These are phyloP conservation scores for Dynastes grantii DNA, from an alignment of 2,888 invertebrate species.

Conservation along the genomic window DNA sequence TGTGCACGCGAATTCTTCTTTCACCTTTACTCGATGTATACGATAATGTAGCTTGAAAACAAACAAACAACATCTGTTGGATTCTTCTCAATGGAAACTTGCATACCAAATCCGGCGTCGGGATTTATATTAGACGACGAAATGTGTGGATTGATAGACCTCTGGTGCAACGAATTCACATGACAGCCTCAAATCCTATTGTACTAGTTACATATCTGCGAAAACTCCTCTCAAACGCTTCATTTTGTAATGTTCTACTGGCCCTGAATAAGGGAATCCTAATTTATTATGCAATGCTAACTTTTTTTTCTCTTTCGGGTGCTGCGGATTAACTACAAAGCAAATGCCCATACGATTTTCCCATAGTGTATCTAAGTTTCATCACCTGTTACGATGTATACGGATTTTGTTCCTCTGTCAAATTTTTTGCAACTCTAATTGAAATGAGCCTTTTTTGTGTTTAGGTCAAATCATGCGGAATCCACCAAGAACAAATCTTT, in stretches of 20 bases:
- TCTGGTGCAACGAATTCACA: conserved; percentile 95
- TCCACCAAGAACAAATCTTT: too few species aligned
- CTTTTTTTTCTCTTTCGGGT: too few species aligned
- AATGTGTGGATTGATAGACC: conserved; percentile 97
- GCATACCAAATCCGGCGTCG: conserved; percentile 98
- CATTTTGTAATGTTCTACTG: conserved; percentile 80
- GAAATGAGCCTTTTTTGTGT: too few species aligned
- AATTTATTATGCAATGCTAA: too few species aligned
- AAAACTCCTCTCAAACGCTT: conserved; percentile 84
- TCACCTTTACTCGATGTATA: conserved; percentile 98
- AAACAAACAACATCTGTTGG: conserved; percentile 88
- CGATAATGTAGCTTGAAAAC: conserved; percentile 97
- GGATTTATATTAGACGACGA: conserved; percentile 98
- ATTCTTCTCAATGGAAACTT: conserved; percentile 95
- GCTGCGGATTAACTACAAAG: too few species aligned
- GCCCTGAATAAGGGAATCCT: conserved; percentile 85
- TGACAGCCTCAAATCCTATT: conserved; percentile 99
- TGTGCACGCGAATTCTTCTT: conserved; percentile 97
- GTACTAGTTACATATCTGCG: conserved; percentile 94
- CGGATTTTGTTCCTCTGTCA: too few species aligned
- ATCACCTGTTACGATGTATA: too few species aligned
- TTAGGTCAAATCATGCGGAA: too few species aligned
- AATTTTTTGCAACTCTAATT: too few species aligned
- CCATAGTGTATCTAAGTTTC: too few species aligned
- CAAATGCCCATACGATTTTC: too few species aligned